Evolutionary conservation across 2,797 vertebrate species (phyloP), one percentile per base, ranked within the genome.

Genomic region (Cryptoprocta ferox): DNA sequence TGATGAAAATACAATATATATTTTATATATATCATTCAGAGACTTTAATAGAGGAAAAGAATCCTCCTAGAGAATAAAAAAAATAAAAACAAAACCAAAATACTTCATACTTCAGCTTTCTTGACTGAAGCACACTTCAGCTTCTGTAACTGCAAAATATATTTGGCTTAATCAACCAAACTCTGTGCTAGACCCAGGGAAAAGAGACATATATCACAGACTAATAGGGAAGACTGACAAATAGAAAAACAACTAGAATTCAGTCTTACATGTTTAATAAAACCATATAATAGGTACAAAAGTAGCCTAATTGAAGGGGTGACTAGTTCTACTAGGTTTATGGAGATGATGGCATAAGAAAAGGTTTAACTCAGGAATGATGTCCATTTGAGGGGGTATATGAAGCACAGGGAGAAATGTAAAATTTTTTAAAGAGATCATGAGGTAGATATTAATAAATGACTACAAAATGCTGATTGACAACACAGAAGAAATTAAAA

Each of bases 1-100:
- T 99, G 98, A 79, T 87, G 50, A 96, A 98, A 97, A 98, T 12
- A 94, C 2, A 89, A 93, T 37, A 86, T 13, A 65, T 8, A 73
- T 4, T 59, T 9, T 61, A 16, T 75, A 87, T 50, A 82, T 35
- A 92, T 83, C 48, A 92, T 56, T 88, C 30, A 81, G n/a, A 87
- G 75, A 42, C 61, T 71, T 2, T 6, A 78, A 63, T 32, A 80
- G 76, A 88, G 15, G 42, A 14, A 71, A 73, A 78, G 26, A 81
- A 68, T 1, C 14, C 66, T 71, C 63, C 32, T n/a, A 86, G 11
- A 83, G 30, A 89, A 12, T 10, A 35, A 65, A 42, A 45, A 75
- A 75, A 73, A 73, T 42, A 73, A 73, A 73, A 73, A 28, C 71
- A 42, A 71, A 73, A 42, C 11, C 24, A 45, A 75, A 75, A 75